Conservation (phyloP, 2,113 vertebrate genomes). For the Nipponia nippon region DNA sequence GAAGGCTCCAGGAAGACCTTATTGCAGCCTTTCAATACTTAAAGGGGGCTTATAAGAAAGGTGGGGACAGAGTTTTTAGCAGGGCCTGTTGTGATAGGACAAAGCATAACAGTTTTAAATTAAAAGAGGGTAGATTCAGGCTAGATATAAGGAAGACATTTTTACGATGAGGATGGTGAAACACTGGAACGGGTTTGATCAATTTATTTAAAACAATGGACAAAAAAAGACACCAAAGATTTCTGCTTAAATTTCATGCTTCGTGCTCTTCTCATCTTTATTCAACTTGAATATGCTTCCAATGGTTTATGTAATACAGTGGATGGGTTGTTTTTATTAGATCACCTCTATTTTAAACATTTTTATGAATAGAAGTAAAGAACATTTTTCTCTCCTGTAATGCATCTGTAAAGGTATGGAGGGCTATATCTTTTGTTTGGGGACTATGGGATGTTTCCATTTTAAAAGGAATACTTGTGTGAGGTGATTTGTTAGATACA, state of each 20-base stretch:
- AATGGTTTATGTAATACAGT: neutral
- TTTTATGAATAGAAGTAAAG: neutral
- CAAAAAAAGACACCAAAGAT: neutral
- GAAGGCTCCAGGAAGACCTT: neutral
- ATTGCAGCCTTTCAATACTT: neutral
- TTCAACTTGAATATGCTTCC: neutral
- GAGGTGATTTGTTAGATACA: neutral
- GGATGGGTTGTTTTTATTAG: neutral
- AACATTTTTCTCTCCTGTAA: neutral
- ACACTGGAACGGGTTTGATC: neutral
- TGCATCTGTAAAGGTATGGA: neutral
- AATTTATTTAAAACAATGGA: neutral
- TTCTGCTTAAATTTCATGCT: neutral
- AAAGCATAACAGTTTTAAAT: neutral
- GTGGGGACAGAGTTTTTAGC: neutral
- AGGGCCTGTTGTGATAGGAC: neutral
- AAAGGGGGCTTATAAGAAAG: neutral
- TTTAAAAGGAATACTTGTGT: neutral
- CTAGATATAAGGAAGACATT: neutral
- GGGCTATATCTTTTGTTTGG: neutral
- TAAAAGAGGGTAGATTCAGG: neutral
- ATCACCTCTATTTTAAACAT: neutral
- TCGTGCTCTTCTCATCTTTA: neutral
- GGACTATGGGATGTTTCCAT: neutral
- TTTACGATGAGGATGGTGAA: neutral